Base-by-base conservation (phyloP, 1,140 invertebrate genomes). In the Zaprionus kolodkinae region DNA sequence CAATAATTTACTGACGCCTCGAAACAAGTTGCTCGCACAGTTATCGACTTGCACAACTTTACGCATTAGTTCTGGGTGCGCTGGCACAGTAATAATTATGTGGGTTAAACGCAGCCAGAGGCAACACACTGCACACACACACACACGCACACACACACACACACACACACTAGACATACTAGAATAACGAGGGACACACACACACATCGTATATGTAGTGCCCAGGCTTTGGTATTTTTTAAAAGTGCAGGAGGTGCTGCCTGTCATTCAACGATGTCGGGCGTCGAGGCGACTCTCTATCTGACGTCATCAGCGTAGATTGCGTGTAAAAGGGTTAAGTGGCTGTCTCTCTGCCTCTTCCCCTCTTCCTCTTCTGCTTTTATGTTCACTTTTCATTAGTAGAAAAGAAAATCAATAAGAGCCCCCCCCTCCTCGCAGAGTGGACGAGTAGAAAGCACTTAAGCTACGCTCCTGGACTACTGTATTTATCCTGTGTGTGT, bases 341-440 rank as follows among this genome's bases (percentile, higher is more conserved):
- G 85, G 75, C 70, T 84, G 43, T 35, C 57, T 75, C 56, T 25
- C 43, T 64, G 1, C 27, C 6, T 76, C 52, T 81, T 63, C 74
- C 2, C 74, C 2, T 21, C 21, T 21, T 25, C 43, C 59, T 3
- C 27, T 30, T 76, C 43, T 81, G 59, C 74, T 61, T 82, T 85
- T 85, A 89, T 89, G 81, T 85, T 85, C 85, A 84, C 81, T 85
- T 89, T 89, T 89, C 85, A 89, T 89, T 89, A 89, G 85, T 89
- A 71, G 89, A 81, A 79, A 89, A 21, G 21, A 21, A 89, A 89
- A 89, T 89, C 85, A 89, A 89, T 89, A 86, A 69, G 27, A n/a
- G n/a, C n/a, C n/a, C n/a, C n/a, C n/a, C n/a, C n/a, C 50, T n/a
- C 38, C 13, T 59, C 40, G 48, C 21, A 13, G 30, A 3, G 30